Conservation (phyloP, 2,888 invertebrate genomes). For the Tiliacea citrago region DNA sequence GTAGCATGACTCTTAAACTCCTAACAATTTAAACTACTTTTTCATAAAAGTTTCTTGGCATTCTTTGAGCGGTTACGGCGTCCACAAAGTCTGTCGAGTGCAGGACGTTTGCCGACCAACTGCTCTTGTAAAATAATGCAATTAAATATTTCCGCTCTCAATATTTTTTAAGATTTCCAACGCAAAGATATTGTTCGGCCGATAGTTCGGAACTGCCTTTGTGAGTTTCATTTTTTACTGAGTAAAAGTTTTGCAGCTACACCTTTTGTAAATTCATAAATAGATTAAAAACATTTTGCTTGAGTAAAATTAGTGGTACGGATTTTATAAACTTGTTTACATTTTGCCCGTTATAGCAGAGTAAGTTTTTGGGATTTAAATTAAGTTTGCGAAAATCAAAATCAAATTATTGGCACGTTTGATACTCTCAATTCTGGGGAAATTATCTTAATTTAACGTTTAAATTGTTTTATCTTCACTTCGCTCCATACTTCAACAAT, state of each 20-base stretch:
- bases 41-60: slow-evolving; percentile 31
- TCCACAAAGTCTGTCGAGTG: slow-evolving; percentile 62
- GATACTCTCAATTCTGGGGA: not conserved
- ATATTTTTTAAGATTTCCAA: slow-evolving; percentile 72
- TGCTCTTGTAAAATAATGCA: slow-evolving; percentile 78
- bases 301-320: slow-evolving; percentile 36
- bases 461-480: not conserved
- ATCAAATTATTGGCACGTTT: not conserved
- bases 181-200: slow-evolving; percentile 64
- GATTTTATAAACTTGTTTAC: slow-evolving; percentile 43
- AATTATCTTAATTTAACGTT: not conserved
- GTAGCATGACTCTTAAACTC: slow-evolving; percentile 26
- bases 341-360: slow-evolving; percentile 15
- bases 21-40: slow-evolving; percentile 40
- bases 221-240: slow-evolving; percentile 26
- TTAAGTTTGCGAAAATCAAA: slow-evolving; percentile 34
- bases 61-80: slow-evolving; percentile 50
- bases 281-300: slow-evolving; percentile 37
- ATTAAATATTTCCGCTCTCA: slow-evolving; percentile 84
- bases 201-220: slow-evolving; percentile 61
- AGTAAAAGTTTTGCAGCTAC: slow-evolving; percentile 27
- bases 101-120: slow-evolving; percentile 53
- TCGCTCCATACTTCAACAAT: not conserved
- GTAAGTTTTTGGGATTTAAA: slow-evolving; percentile 36
- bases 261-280: slow-evolving; percentile 51